Base-by-base conservation (phyloP, 2,113 vertebrate genomes). In the Oncorhynchus masou region DNA sequence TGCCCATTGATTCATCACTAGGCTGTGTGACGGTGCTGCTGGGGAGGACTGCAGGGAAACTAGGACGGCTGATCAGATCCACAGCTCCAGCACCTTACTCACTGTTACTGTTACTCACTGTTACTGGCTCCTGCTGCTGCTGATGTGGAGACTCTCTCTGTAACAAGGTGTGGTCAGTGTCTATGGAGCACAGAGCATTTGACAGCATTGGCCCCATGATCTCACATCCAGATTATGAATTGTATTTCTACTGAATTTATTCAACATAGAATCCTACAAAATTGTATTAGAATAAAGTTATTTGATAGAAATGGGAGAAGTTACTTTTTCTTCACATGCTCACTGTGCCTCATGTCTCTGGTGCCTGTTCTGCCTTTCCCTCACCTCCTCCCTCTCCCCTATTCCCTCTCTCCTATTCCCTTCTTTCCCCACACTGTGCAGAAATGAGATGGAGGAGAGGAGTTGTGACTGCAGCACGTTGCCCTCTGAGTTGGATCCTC, bases 1-100 rank as follows among this genome's bases (percentile, higher is more conserved):
- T 88, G 45, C 83, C 66, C 2, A 77, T 67, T 90, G 87, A 89
- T 91, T 73, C 88, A 89, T 88, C 19, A 62, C 59, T 20, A 15
- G n/a, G 19, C 20, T 16, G n/a, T 22, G 65, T 15, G 80, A 82
- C 71, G 68, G 3, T 45, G 54, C 74, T 81, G 80, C 79, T 68
- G 68, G 34, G 59, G 75, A 72, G 70, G 54, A 22, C 84, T 77
- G 79, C 67, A 64, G 74, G 74, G 67, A 81, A 85, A 82, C 65
- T 73, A 78, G 78, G 77, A 74, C 62, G 8, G 67, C 31, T 62
- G 69, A 72, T 73, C 31, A 60, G 67, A 70, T 73, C 73, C 81
- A 69, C 31, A 4, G 76, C 77, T 68, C 71, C 73, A 81, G 71
- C 79, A 70, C 70, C 78, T 54, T 73, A 78, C 66, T 49, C 76